phyloP scores from a whole-genome alignment of 2,888 invertebrate species.

The Aphelenchoides bicaudatus region DNA sequence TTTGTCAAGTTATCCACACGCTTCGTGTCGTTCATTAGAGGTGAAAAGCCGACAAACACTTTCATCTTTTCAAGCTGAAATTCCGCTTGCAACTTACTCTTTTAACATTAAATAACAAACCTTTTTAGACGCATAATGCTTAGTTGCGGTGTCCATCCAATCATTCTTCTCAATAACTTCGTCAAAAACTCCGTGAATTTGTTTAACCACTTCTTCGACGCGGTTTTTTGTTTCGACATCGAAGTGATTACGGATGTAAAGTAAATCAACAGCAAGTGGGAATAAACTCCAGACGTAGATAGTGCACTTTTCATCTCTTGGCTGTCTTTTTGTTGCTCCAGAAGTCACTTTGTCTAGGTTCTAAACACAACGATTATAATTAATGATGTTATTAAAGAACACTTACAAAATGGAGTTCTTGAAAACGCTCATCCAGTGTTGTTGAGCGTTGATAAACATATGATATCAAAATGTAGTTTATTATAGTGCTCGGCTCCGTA shows the following conservation, averaged over 20 bases:
- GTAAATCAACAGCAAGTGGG: constrained; percentile 63
- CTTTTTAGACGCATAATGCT: constrained; percentile 65
- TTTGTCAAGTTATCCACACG: no score
- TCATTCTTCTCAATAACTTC: constrained; percentile 73
- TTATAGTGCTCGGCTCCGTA: not conserved
- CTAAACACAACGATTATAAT: not conserved
- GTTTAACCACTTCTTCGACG: constrained; percentile 80
- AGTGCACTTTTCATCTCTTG: not conserved
- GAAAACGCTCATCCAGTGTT: not conserved
- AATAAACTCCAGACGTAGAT: not conserved
- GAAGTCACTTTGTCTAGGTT: not conserved
- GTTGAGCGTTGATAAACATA: not conserved
- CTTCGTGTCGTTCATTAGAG: not conserved
- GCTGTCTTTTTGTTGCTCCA: not conserved
- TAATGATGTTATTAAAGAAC: no score
- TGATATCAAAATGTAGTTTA: not conserved
- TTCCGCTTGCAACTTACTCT: no score
- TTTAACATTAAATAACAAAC: no score
- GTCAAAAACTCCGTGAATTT: constrained; percentile 78
- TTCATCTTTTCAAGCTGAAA: no score
- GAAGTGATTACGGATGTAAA: constrained; percentile 84
- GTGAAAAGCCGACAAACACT: not conserved
- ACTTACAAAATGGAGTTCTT: no score
- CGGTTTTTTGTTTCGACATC: constrained; percentile 74
- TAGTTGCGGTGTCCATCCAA: constrained; percentile 84